Base-by-base conservation (phyloP, 2,888 invertebrate genomes). In the Dryobotodes eremita region DNA sequence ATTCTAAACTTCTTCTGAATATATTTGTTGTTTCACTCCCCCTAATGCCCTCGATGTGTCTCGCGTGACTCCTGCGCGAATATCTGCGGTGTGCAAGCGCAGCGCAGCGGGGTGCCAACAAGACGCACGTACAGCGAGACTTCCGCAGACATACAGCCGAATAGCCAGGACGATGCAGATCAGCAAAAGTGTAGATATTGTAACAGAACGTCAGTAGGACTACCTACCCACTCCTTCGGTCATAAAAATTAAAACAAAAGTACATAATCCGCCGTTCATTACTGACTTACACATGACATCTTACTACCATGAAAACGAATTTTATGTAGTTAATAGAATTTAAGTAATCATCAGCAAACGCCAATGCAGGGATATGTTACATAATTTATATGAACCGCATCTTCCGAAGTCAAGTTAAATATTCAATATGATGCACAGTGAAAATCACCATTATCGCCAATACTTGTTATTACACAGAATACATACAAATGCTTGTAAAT, bases 51-150 rank as follows among this genome's bases (percentile, higher is more conserved):
- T 80, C 42, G 15, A 50, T 2, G 42, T 53, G 13, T n/a, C 59
- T 55, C 23, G 31, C 17, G 57, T 20, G 62, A 64, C 48, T 69
- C 17, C 46, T 61, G 69, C 36, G 46, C 64, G 72, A 71, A 73
- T 66, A 53, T 77, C 72, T 46, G 50, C 69, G 42, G 23, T 50
- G 77, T 76, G 79, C 82, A 57, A 31, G 82, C 82, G 75, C 77
- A 72, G 75, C 69, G 50, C 75, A 62, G 86, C 76, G 70, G 82
- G 86, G 42, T 17, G 64, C 76, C 68, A 55, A 62, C 69, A 62
- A 72, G 50, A 55, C 23, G 23, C 31, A 20, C 57, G 50, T 61
- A 72, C 31, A 26, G 53, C 76, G 55, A 82, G 66, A 77, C 70
- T 73, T 71, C 70, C 73, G 61, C 70, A 71, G 42, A 55, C 55